A percentile compares a stretch with the other conserved stretches of the same genome.
phyloP scores from a whole-genome alignment of 1,140 invertebrate species.

The Arctopsyche grandis region DNA sequence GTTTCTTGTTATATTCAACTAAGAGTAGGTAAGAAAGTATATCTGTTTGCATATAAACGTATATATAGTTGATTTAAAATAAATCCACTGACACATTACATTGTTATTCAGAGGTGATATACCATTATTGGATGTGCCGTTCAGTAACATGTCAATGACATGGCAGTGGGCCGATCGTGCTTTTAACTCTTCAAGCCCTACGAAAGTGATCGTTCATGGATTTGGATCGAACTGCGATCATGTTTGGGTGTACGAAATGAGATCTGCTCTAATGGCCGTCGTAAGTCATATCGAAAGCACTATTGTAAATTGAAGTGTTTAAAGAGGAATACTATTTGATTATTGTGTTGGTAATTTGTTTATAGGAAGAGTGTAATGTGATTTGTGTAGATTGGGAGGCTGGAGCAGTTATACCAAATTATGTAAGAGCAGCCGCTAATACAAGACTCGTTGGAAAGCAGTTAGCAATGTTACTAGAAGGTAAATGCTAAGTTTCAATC shows the following conservation, averaged over 20 bases:
- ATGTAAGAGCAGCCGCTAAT: slow-evolving; percentile 92
- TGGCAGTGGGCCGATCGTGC: slow-evolving; percentile 70
- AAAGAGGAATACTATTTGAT: background rate
- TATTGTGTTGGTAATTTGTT: background rate
- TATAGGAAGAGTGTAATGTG: slow-evolving; percentile 86
- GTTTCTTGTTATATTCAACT: slow-evolving; percentile 76
- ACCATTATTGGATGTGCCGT: slow-evolving; percentile 73
- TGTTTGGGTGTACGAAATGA: slow-evolving; percentile 94
- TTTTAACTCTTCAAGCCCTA: slow-evolving; percentile 76
- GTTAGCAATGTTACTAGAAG: slow-evolving; percentile 78
- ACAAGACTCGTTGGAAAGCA: slow-evolving; percentile 92
- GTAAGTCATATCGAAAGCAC: slow-evolving; percentile 65
- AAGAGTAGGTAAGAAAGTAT: slow-evolving; percentile 63
- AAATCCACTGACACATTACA: background rate
- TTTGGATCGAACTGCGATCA: slow-evolving; percentile 91
- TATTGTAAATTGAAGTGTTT: background rate
- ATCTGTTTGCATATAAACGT: background rate
- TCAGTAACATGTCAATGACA: slow-evolving; percentile 73
- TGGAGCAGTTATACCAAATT: slow-evolving; percentile 91
- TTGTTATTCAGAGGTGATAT: slow-evolving; percentile 66
- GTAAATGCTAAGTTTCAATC: slow-evolving; percentile 25
- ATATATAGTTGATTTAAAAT: background rate
- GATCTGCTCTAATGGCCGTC: slow-evolving; percentile 86
- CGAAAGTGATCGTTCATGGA: slow-evolving; percentile 93
- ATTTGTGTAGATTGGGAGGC: slow-evolving; percentile 96